Conservation (phyloP, 2,113 vertebrate genomes). For the Zosterops japonicus region DNA sequence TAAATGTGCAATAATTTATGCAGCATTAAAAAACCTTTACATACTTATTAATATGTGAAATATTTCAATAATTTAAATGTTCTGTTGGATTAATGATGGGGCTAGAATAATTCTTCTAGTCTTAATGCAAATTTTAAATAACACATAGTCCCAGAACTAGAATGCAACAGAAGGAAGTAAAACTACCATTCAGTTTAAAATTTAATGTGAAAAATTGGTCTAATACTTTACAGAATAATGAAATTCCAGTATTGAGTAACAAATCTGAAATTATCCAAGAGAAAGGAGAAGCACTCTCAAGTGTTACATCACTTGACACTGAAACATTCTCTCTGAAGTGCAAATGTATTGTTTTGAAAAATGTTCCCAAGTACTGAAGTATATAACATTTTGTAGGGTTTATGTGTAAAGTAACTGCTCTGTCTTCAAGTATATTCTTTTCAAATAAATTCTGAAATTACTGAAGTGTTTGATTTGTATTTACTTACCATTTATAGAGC, state of each 20-base stretch:
- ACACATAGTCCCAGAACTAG: constrained; percentile 37
- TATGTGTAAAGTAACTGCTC: background rate
- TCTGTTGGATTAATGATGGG: background rate
- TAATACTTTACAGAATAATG: background rate
- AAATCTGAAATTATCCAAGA: background rate
- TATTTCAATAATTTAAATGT: constrained; percentile 55
- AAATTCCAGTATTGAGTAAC: background rate
- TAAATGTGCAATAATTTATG: constrained; percentile 26
- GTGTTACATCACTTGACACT: background rate
- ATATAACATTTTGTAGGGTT: background rate
- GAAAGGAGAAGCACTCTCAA: background rate
- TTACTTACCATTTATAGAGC: background rate
- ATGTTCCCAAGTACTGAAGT: background rate
- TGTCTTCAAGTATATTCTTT: background rate
- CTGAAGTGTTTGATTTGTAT: background rate
- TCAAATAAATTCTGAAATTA: background rate
- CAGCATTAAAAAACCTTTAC: background rate
- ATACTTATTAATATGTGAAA: constrained; percentile 60
- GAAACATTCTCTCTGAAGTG: background rate
- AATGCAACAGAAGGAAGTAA: background rate
- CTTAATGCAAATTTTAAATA: constrained; percentile 22
- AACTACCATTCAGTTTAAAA: constrained; percentile 21
- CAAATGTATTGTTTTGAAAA: background rate
- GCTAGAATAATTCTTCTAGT: background rate
- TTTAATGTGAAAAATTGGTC: background rate